Conservation (phyloP, 2,888 invertebrate species). For the Pomacea canaliculata region DNA sequence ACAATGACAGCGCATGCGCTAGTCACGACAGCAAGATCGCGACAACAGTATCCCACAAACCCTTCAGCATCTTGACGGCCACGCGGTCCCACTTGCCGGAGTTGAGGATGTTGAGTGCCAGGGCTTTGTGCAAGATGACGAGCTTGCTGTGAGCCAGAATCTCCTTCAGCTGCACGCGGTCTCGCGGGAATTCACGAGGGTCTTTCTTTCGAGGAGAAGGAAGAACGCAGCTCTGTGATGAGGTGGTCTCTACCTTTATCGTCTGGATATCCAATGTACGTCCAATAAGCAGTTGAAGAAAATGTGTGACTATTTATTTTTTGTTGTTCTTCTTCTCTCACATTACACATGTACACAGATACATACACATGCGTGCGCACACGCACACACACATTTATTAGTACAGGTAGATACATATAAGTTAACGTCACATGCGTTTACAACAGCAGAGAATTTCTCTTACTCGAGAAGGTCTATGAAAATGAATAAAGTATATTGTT, state of each 20-base stretch:
- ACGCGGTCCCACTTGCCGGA: conserved; percentile 85
- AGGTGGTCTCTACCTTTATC: no score
- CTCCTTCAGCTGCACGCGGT: conserved; percentile 88
- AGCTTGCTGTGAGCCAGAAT: conserved; percentile 95
- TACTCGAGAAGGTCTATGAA: no score
- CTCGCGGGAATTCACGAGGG: conserved; percentile 86
- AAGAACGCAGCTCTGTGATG: no score
- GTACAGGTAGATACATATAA: neutral
- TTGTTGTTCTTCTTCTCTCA: no score
- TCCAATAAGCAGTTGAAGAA: no score
- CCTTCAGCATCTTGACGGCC: conserved; percentile 90
- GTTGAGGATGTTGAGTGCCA: conserved; percentile 84
- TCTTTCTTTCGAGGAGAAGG: neutral
- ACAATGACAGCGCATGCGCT: no score
- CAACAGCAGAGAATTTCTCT: neutral
- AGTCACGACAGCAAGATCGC: no score
- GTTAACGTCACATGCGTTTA: neutral
- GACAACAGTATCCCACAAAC: conserved; percentile 28
- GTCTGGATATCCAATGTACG: no score
- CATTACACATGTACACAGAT: neutral
- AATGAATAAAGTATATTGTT: no score
- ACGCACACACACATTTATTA: neutral
- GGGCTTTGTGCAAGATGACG: conserved; percentile 92
- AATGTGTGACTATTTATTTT: no score
- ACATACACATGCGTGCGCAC: neutral